phyloP scores from a whole-genome alignment of 2,888 invertebrate genomes.

The Dryococelus australis region DNA sequence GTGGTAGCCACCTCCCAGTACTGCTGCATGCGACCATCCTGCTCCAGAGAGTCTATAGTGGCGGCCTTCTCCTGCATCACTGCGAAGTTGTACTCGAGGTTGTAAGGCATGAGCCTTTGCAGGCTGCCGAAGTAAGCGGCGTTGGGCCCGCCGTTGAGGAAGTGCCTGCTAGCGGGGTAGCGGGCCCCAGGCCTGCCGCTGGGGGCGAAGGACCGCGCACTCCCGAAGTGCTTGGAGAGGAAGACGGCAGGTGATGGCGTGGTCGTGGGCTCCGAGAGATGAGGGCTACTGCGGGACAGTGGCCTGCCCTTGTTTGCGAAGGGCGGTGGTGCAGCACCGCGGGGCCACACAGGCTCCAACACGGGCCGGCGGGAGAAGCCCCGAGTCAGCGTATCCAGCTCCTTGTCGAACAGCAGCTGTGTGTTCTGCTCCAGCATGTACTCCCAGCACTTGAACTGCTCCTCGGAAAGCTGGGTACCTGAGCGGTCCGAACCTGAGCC shows the following conservation, averaged over 20 bases:
- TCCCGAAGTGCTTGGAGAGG: conserved; percentile 79
- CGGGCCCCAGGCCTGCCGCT: conserved; percentile 58
- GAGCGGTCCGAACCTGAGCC: conserved; percentile 61
- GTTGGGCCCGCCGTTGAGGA: conserved; percentile 76
- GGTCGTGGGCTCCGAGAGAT: conserved; percentile 62
- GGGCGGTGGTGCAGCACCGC: conserved; percentile 55
- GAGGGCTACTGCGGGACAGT: conserved; percentile 71
- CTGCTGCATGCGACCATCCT: conserved; percentile 85
- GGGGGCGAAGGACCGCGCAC: conserved; percentile 80
- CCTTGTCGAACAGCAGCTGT: conserved; percentile 86
- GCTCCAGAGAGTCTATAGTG: conserved; percentile 76
- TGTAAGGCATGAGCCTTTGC: conserved; percentile 84
- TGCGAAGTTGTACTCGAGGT: conserved; percentile 83
- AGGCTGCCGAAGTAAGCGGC: conserved; percentile 88
- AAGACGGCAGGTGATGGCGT: conserved; percentile 56
- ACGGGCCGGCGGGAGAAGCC: conserved; percentile 46
- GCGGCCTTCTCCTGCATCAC: conserved; percentile 78
- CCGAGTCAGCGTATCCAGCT: conserved; percentile 76
- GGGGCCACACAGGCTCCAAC: conserved; percentile 59
- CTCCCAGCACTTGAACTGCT: conserved; percentile 92
- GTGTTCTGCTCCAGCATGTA: conserved; percentile 93
- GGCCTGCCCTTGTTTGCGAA: conserved; percentile 32
- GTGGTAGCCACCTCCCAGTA: conserved; percentile 93
- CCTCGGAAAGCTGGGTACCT: conserved; percentile 71
- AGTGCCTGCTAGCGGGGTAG: conserved; percentile 66